Evolutionary conservation across 2,888 invertebrate genomes (phyloP).

Genomic region (Oithona nana): DNA sequence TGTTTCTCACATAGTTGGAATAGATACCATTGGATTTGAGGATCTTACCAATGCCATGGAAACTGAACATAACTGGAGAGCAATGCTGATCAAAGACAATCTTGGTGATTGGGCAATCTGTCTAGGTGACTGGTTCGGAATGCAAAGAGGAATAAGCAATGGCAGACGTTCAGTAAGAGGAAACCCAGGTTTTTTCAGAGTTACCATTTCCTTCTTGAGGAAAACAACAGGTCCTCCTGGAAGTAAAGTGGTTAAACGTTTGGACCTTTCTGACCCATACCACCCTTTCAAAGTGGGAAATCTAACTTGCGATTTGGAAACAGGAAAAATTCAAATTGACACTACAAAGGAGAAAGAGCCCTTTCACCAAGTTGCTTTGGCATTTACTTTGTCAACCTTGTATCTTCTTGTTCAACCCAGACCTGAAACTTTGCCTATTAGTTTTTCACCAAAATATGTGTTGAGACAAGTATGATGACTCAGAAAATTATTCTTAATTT

Average conservation of each 20-base stretch:
- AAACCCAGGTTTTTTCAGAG: slow-evolving; percentile 5
- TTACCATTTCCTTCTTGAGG: slow-evolving; percentile 5
- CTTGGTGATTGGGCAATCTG: slow-evolving; percentile 15
- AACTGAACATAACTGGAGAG: slow-evolving; percentile 3
- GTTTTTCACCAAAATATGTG: no score
- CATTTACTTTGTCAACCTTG: slow-evolving; percentile 1
- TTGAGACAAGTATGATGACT: no score
- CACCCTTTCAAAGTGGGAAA: neutral
- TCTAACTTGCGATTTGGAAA: neutral
- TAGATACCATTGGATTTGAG: slow-evolving; percentile 1
- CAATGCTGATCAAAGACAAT: slow-evolving; percentile 17
- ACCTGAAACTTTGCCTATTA: neutral
- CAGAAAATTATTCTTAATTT: neutral
- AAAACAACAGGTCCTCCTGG: neutral
- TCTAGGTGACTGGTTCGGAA: slow-evolving; percentile 11
- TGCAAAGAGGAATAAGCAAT: neutral
- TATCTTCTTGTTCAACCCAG: slow-evolving; percentile 14
- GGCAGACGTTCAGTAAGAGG: slow-evolving; percentile 5
- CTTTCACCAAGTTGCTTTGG: slow-evolving; percentile 6
- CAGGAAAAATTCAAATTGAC: neutral
- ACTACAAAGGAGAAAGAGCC: neutral
- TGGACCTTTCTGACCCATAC: no score
- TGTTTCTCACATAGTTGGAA: slow-evolving; percentile 13
- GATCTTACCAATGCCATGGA: slow-evolving; percentile 3
- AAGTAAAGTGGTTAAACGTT: no score